Percentiles rank a stretch among this genome's conserved stretches.
phyloP scores from a whole-genome alignment of 2,888 invertebrate species.

The Beris chalybata region DNA sequence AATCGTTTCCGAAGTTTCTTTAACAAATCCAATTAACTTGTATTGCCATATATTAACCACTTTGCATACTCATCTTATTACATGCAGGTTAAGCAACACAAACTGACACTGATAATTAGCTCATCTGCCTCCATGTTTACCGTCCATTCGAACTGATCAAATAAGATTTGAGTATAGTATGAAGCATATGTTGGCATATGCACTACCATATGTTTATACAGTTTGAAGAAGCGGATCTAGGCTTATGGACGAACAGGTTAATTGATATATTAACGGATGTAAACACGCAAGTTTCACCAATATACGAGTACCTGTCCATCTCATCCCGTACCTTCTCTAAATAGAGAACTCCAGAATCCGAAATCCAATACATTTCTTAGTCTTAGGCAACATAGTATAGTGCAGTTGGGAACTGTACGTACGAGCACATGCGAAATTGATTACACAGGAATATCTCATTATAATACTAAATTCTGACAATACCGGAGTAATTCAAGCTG shows the following conservation, averaged over 20 bases:
- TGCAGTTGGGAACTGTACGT: not conserved
- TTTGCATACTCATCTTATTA: conserved; percentile 22
- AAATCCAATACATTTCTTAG: too few species aligned
- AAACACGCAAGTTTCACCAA: conserved; percentile 11
- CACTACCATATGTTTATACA: not conserved
- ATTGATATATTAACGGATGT: conserved; percentile 27
- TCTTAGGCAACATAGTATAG: too few species aligned
- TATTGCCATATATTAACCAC: conserved; percentile 23
- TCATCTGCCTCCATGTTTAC: conserved; percentile 10
- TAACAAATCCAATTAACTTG: conserved; percentile 22
- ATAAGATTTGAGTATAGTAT: conserved; percentile 3
- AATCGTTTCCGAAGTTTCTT: conserved; percentile 5
- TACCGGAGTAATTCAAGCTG: conserved; percentile 40
- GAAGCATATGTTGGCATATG: too few species aligned
- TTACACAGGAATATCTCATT: conserved; percentile 25
- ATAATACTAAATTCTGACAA: conserved; percentile 38
- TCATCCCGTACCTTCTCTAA: not conserved
- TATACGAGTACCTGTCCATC: conserved; percentile 1
- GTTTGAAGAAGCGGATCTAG: not conserved
- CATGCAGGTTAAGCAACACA: conserved; percentile 7
- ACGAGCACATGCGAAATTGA: conserved; percentile 11
- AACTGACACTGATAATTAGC: conserved; percentile 22
- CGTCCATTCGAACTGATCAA: conserved; percentile 24
- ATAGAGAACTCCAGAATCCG: not conserved
- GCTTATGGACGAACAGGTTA: conserved; percentile 2